Conservation (phyloP, 1,140 invertebrate species). For the Heliconius congener region DNA sequence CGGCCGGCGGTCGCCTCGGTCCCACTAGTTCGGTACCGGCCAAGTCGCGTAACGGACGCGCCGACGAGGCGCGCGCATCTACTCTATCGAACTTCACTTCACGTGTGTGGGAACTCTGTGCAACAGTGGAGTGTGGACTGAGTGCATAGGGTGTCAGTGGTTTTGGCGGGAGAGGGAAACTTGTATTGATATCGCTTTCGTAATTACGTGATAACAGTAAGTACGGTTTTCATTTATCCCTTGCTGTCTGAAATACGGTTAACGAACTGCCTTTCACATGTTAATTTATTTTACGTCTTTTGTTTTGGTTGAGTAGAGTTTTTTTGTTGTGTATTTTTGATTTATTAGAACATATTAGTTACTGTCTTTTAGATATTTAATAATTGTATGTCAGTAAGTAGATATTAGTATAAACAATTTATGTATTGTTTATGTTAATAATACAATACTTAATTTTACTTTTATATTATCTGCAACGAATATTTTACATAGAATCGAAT, state of each 20-base stretch:
- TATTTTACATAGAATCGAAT: too few species aligned
- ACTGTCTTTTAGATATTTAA: not conserved
- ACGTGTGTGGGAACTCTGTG: slow-evolving; percentile 58
- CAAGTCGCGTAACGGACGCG: slow-evolving; percentile 63
- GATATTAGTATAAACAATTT: too few species aligned
- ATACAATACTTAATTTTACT: too few species aligned
- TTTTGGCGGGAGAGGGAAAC: slow-evolving; percentile 66
- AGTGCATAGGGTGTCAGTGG: slow-evolving; percentile 55
- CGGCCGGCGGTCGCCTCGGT: slow-evolving; percentile 53
- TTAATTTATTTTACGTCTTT: slow-evolving; percentile 25
- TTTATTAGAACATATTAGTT: not conserved
- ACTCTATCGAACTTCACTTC: slow-evolving; percentile 48
- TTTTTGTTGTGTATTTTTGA: not conserved
- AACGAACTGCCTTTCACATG: slow-evolving; percentile 30
- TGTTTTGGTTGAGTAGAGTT: slow-evolving; percentile 23
- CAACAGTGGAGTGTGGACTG: slow-evolving; percentile 37
- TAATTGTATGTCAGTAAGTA: too few species aligned
- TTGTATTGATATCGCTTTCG: slow-evolving; percentile 67
- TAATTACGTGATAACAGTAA: slow-evolving; percentile 76
- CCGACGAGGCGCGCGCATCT: slow-evolving; percentile 56
- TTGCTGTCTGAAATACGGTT: slow-evolving; percentile 38
- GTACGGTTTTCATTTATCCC: slow-evolving; percentile 57
- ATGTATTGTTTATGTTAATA: too few species aligned
- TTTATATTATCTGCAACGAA: too few species aligned
- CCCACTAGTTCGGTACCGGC: slow-evolving; percentile 67